Conservation (phyloP, 2,113 vertebrate species). For the Lasiurus cinereus region DNA sequence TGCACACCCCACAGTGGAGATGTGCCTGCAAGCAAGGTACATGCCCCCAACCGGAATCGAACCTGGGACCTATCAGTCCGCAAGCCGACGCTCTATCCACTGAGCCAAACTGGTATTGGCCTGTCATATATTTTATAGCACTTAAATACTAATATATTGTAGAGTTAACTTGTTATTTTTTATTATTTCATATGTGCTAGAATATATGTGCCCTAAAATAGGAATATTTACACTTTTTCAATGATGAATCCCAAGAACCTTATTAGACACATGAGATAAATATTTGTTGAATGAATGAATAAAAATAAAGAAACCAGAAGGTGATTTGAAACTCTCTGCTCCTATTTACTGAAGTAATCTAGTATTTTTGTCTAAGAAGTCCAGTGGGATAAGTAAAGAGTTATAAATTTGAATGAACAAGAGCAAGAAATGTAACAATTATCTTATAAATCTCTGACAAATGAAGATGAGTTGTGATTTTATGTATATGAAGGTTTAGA, state of each 20-base stretch:
- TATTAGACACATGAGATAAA: not conserved
- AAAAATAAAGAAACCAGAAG: not conserved
- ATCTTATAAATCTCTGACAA: not conserved
- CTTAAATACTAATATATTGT: not conserved
- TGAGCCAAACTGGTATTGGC: too few species aligned
- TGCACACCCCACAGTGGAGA: too few species aligned
- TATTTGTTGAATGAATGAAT: not conserved
- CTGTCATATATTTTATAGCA: not conserved
- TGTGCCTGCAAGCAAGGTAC: too few species aligned
- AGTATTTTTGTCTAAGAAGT: not conserved
- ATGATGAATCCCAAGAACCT: not conserved
- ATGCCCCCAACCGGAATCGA: too few species aligned
- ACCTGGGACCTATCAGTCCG: too few species aligned
- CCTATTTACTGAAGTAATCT: not conserved
- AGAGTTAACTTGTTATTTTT: not conserved
- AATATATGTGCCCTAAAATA: not conserved
- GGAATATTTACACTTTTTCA: not conserved
- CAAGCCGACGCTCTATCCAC: too few species aligned
- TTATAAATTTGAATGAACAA: not conserved
- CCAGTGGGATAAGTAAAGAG: not conserved
- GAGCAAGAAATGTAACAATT: not conserved
- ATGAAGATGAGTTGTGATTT: not conserved
- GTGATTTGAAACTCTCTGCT: not conserved
- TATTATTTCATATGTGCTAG: not conserved
- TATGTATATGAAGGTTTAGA: not conserved